A percentile compares a stretch with the other conserved stretches of the same genome.
phyloP scores from a whole-genome alignment of 2,888 invertebrate species.

The Incurvaria masculella region DNA sequence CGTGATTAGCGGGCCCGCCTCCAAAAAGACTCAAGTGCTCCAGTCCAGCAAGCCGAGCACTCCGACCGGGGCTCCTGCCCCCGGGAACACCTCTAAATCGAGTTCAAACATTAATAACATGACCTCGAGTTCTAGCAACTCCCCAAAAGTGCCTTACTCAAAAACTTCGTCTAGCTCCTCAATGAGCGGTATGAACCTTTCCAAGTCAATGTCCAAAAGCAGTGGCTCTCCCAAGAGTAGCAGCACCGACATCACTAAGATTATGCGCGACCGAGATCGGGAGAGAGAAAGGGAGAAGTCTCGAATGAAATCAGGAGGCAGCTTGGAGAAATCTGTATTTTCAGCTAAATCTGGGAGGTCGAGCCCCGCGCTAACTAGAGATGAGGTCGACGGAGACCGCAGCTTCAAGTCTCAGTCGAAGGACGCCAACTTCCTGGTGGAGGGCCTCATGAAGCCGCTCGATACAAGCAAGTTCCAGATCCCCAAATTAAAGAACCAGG shows the following conservation, averaged over 20 bases:
- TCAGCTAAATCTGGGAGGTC: slow-evolving; percentile 62
- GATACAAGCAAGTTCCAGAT: slow-evolving; percentile 85
- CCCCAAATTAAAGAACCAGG: slow-evolving; percentile 65
- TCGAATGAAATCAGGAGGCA: slow-evolving; percentile 43
- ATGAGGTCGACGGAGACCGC: slow-evolving; percentile 62
- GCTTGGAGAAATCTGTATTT: slow-evolving; percentile 63
- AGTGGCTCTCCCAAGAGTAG: slow-evolving; percentile 61
- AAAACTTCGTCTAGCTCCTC: slow-evolving; percentile 35
- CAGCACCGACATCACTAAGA: slow-evolving; percentile 53
- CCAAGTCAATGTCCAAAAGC: slow-evolving; percentile 41
- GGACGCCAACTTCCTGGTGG: slow-evolving; percentile 64
- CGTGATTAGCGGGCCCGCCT: slow-evolving; percentile 83
- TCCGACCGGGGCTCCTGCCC: slow-evolving; percentile 36
- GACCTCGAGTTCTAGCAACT: slow-evolving; percentile 27
- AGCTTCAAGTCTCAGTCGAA: slow-evolving; percentile 59
- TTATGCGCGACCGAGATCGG: slow-evolving; percentile 59
- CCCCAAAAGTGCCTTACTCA: slow-evolving; percentile 47
- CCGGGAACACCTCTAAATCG: slow-evolving; percentile 6
- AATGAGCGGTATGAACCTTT: slow-evolving; percentile 40
- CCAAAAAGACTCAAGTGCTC: slow-evolving; percentile 70
- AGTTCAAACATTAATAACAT: slow-evolving; percentile 18
- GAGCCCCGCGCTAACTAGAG: slow-evolving; percentile 62
- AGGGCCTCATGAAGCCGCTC: slow-evolving; percentile 72
- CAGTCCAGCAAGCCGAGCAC: slow-evolving; percentile 48
- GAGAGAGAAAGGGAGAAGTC: slow-evolving; percentile 59